phyloP scores from a whole-genome alignment of 2,113 vertebrate species.

The Forbesichthys papilliferus region DNA sequence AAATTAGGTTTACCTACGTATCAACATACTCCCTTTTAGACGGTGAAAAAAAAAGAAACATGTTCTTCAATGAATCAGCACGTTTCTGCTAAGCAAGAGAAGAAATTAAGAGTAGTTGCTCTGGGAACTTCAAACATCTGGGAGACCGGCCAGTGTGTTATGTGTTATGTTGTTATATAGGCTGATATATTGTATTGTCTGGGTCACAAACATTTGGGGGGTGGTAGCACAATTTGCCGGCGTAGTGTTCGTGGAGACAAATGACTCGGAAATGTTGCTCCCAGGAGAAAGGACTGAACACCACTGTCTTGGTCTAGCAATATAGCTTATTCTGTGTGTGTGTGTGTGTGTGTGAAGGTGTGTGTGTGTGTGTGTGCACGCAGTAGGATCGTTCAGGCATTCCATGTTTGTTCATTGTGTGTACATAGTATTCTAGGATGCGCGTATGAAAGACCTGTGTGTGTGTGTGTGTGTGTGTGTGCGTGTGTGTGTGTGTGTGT shows the following conservation, averaged over 20 bases:
- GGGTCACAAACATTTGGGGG: conserved; percentile 33
- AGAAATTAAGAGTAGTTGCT: no score
- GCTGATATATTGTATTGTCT: conserved; percentile 23
- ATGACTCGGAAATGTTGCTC: conserved; percentile 54
- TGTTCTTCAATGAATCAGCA: no score
- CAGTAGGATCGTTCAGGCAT: no score
- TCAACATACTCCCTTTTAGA: no score
- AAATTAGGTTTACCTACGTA: no score
- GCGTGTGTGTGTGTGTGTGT: conserved; percentile 32
- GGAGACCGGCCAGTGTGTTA: neutral
- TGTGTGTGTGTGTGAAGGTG: conserved; percentile 36
- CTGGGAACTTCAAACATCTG: no score
- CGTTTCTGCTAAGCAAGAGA: no score
- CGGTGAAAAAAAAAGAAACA: no score
- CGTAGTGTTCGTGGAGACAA: conserved; percentile 41
- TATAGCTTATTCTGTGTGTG: neutral
- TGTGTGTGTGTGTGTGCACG: neutral
- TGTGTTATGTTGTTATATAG: conserved; percentile 12
- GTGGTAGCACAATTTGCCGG: conserved; percentile 28
- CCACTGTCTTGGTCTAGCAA: conserved; percentile 22
- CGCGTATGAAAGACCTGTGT: neutral
- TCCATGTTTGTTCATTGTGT: no score
- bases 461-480: conserved; percentile 34
- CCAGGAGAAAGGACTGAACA: conserved; percentile 19
- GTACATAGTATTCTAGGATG: no score